Conservation (phyloP, 1,140 invertebrate species). For the Cylas formicarius region DNA sequence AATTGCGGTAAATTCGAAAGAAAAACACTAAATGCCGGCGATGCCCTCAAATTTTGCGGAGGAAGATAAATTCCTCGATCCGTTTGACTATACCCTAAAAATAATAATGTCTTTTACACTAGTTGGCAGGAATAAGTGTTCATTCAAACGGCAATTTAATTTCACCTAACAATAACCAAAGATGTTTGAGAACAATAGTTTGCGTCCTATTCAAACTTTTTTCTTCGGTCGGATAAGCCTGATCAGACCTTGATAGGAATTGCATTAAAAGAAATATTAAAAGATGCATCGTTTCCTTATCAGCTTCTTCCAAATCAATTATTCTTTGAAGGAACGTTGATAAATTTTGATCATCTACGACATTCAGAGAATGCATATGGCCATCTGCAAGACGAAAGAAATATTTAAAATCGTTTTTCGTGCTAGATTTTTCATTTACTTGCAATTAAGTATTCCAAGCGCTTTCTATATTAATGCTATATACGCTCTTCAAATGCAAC, state of each 20-base stretch:
- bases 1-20: slow-evolving; percentile 88
- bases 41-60: slow-evolving; percentile 77
- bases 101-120: background rate
- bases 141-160: slow-evolving; percentile 1
- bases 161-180: slow-evolving; percentile 66
- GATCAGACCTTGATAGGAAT: slow-evolving; percentile 71
- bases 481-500: too few relatives aligned
- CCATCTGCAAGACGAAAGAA: slow-evolving; percentile 54
- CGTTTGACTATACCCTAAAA: slow-evolving; percentile 76
- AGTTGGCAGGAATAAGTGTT: slow-evolving; percentile 1
- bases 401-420: background rate
- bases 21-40: slow-evolving; percentile 93
- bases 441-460: background rate
- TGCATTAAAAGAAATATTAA: slow-evolving; percentile 95
- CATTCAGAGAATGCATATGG: slow-evolving; percentile 67
- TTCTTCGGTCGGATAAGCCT: slow-evolving; percentile 79
- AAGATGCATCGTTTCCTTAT: slow-evolving; percentile 92
- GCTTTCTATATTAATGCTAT: background rate
- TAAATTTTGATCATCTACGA: slow-evolving; percentile 61
- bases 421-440: background rate
- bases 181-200: slow-evolving; percentile 82
- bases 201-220: slow-evolving; percentile 71
- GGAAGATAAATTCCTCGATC: slow-evolving; percentile 87
- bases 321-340: slow-evolving; percentile 66
- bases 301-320: slow-evolving; percentile 88